phyloP scores from a whole-genome alignment of 2,797 vertebrate genomes.

The Enteromius thamalakanensis region DNA sequence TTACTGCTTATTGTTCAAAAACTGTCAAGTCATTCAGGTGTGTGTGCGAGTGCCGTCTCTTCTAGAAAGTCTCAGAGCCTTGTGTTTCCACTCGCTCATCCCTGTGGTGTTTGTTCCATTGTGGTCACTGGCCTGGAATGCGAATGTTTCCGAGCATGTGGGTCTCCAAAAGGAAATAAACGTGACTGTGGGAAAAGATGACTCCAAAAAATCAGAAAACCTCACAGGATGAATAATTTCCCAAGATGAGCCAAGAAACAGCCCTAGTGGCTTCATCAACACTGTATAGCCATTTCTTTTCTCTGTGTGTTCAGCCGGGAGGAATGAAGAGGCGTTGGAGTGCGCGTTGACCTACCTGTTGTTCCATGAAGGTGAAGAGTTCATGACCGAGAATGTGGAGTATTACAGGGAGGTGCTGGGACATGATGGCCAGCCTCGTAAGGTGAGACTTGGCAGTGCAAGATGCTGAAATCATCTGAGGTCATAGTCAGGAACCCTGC shows the following conservation, averaged over 20 bases:
- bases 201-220: slow-evolving; percentile 7
- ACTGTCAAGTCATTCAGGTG: slow-evolving; percentile 5
- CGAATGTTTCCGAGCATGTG: slow-evolving; percentile 42
- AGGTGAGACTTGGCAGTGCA: slow-evolving; percentile 76
- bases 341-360: slow-evolving; percentile 89
- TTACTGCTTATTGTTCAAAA: slow-evolving; percentile 13
- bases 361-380: slow-evolving; percentile 87
- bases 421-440: slow-evolving; percentile 74
- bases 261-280: not conserved
- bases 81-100: slow-evolving; percentile 64
- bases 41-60: slow-evolving; percentile 3
- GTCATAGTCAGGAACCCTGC: not conserved
- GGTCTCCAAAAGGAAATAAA: slow-evolving; percentile 11
- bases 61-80: not conserved
- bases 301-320: slow-evolving; percentile 54
- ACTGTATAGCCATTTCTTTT: slow-evolving; percentile 9
- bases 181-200: slow-evolving; percentile 31
- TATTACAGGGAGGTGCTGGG: slow-evolving; percentile 85
- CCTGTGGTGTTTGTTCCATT: slow-evolving; percentile 53
- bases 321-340: slow-evolving; percentile 82
- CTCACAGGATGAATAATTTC: slow-evolving; percentile 15
- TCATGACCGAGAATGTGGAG: slow-evolving; percentile 85
- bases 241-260: slow-evolving; percentile 27
- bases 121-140: slow-evolving; percentile 65
- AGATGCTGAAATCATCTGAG: not conserved